A percentile compares a stretch with the other conserved stretches of the same genome.
phyloP scores from a whole-genome alignment of 2,797 vertebrate genomes.

The Pantherophis vulpinus region DNA sequence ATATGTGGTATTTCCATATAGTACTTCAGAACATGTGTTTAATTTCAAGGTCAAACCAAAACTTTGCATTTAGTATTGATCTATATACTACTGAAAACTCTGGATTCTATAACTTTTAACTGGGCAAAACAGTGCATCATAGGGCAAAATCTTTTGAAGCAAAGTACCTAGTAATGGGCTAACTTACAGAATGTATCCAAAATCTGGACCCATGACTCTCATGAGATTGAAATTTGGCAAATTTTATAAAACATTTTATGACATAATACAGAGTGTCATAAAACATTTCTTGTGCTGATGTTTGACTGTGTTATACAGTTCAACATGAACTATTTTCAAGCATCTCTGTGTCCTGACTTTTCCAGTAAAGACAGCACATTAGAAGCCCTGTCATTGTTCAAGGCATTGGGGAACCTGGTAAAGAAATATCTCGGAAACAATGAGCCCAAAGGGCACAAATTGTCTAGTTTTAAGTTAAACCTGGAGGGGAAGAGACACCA shows the following conservation, averaged over 20 bases:
- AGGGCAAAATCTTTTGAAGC: not conserved
- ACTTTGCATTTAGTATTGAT: conserved; percentile 2
- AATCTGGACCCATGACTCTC: not conserved
- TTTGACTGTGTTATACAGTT: not conserved
- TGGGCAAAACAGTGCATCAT: not conserved
- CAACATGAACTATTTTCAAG: not conserved
- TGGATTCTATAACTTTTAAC: not conserved
- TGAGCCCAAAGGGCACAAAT: not conserved
- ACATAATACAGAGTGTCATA: not conserved
- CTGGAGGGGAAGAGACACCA: not conserved
- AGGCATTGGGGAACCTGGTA: not conserved
- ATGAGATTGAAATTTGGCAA: not conserved
- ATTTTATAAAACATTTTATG: not conserved
- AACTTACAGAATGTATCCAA: not conserved
- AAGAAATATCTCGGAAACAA: not conserved
- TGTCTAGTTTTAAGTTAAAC: not conserved
- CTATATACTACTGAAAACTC: not conserved
- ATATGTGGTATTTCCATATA: not conserved
- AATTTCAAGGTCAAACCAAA: not conserved
- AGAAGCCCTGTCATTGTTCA: not conserved
- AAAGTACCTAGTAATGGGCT: not conserved
- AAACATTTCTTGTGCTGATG: not conserved
- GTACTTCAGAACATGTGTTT: not conserved
- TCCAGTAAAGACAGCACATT: not conserved
- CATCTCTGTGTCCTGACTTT: not conserved